Conservation (phyloP, 1,140 invertebrate species). For the Gryon sp. region DNA sequence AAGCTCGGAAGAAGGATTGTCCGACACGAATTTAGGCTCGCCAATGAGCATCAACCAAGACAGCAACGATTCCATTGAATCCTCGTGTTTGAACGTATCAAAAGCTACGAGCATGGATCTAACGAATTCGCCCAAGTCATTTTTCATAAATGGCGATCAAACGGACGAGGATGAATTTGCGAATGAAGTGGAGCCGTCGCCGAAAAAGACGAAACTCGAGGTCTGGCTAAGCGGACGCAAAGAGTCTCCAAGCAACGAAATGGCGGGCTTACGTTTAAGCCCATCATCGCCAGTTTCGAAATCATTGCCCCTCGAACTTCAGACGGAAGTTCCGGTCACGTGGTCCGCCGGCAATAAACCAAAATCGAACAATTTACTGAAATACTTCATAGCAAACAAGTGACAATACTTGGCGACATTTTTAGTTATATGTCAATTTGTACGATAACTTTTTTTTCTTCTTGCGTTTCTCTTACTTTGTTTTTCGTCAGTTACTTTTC, state of each 20-base stretch:
- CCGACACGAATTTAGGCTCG: conserved; percentile 69
- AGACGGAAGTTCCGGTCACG: conserved; percentile 71
- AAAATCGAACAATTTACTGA: conserved; percentile 76
- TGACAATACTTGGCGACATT: conserved; percentile 65
- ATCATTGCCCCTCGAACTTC: conserved; percentile 71
- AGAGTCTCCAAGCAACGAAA: conserved; percentile 76
- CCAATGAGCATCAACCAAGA: conserved; percentile 76
- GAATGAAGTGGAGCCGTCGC: conserved; percentile 85
- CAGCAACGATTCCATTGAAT: conserved; percentile 69
- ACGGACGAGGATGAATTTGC: conserved; percentile 71
- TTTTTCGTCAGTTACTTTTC: not conserved
- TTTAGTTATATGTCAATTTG: too few relatives aligned
- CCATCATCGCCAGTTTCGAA: conserved; percentile 76
- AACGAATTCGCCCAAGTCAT: conserved; percentile 62
- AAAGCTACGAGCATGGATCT: conserved; percentile 58
- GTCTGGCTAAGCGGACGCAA: conserved; percentile 74
- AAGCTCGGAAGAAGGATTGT: conserved; percentile 71
- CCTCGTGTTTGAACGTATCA: conserved; percentile 17
- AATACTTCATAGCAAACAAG: conserved; percentile 77
- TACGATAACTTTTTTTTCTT: conserved; percentile 3
- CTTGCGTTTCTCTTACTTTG: too few relatives aligned
- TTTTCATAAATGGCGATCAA: conserved; percentile 45
- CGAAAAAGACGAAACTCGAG: conserved; percentile 83
- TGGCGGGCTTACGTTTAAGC: conserved; percentile 73
- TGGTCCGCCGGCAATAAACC: conserved; percentile 73